A percentile compares a stretch with the other conserved stretches of the same genome.
These are phyloP conservation scores for Lysiphlebus fabarum DNA, from an alignment of 1,140 invertebrate species.

Conservation along the genomic window DNA sequence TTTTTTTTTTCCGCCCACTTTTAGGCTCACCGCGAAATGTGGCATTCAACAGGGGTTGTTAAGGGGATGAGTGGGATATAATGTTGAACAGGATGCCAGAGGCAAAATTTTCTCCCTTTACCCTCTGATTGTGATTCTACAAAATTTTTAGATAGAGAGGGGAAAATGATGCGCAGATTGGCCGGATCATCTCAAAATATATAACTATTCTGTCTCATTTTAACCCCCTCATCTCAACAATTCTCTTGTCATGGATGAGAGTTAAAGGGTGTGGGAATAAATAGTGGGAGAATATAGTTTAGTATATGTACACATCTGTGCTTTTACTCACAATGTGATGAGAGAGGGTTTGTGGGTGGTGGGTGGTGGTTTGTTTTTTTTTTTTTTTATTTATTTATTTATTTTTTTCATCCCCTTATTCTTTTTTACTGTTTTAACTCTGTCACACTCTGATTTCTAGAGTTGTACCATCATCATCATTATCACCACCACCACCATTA, in stretches of 20 bases:
- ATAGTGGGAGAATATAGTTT: neutral
- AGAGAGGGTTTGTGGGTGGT: neutral
- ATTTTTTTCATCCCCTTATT: slow-evolving; percentile 18
- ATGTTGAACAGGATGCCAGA: no score
- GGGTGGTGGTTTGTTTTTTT: neutral
- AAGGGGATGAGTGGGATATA: slow-evolving; percentile 3
- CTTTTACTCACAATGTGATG: no score
- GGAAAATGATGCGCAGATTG: slow-evolving; percentile 57
- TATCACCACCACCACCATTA: slow-evolving; percentile 36
- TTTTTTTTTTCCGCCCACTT: slow-evolving; percentile 25
- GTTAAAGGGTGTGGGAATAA: neutral
- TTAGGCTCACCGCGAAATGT: slow-evolving; percentile 41
- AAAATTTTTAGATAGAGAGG: slow-evolving; percentile 29
- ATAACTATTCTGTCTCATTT: slow-evolving; percentile 33
- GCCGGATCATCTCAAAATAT: slow-evolving; percentile 57
- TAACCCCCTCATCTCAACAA: slow-evolving; percentile 24
- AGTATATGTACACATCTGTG: no score
- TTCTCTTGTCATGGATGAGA: slow-evolving; percentile 4
- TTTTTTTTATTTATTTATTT: slow-evolving; percentile 20
- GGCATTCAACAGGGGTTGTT: slow-evolving; percentile 45
- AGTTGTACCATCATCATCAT: slow-evolving; percentile 34
- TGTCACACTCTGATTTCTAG: slow-evolving; percentile 28
- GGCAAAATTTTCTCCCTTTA: no score
- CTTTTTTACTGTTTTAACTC: slow-evolving; percentile 12
- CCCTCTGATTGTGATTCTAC: slow-evolving; percentile 6